Percentiles rank a stretch among this genome's conserved stretches.
Conservation (phyloP, 2,113 vertebrate genomes). For the Petroica traversi region DNA sequence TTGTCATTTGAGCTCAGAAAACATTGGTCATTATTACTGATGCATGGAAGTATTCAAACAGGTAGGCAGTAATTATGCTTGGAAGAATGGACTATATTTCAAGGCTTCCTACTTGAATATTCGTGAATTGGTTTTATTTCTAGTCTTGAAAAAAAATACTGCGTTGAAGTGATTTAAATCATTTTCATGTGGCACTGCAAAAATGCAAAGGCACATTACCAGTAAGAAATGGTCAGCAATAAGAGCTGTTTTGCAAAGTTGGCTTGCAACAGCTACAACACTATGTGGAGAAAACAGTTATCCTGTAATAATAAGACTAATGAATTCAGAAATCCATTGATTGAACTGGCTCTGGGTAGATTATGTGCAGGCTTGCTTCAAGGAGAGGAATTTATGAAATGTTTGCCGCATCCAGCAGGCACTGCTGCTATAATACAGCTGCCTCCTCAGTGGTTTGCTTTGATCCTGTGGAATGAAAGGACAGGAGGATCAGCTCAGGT, state of each 20-base stretch:
- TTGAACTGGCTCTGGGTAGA: conserved; percentile 92
- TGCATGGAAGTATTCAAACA: not conserved
- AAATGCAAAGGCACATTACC: conserved; percentile 25
- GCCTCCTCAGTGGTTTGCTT: conserved; percentile 84
- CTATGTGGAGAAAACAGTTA: conserved; percentile 67
- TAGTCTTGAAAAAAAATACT: not conserved
- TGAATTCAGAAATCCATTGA: conserved; percentile 97
- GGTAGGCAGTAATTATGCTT: conserved; percentile 16
- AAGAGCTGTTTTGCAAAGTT: conserved; percentile 55
- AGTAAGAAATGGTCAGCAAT: conserved; percentile 40
- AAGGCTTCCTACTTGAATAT: conserved; percentile 35
- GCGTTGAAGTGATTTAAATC: conserved; percentile 25
- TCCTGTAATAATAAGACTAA: conserved; percentile 89
- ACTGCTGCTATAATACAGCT: conserved; percentile 76
- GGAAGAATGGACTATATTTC: conserved; percentile 11
- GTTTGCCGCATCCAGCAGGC: conserved; percentile 77
- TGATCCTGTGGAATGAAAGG: conserved; percentile 89
- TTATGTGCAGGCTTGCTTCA: conserved; percentile 95
- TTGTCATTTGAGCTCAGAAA: conserved; percentile 25
- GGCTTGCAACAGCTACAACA: conserved; percentile 24
- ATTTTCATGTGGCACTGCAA: conserved; percentile 19
- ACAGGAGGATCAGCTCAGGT: conserved; percentile 97
- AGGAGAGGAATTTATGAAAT: conserved; percentile 84
- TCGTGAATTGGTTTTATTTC: conserved; percentile 24
- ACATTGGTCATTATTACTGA: conserved; percentile 15